Conservation (phyloP, 1,140 invertebrate genomes). For the Danaus plexippus region DNA sequence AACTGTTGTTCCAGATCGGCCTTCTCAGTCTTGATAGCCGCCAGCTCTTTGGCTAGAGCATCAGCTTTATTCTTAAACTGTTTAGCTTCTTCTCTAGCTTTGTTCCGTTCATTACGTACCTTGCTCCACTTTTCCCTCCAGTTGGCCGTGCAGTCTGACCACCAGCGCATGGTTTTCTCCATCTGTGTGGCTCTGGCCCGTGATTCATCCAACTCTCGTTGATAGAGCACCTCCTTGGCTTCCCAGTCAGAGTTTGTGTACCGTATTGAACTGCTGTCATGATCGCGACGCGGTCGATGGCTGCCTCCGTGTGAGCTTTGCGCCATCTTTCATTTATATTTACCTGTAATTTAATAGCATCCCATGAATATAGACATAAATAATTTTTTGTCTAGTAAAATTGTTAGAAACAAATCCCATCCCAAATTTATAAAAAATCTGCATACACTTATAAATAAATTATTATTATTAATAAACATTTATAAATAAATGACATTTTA, state of each 20-base stretch:
- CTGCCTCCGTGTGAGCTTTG: conserved; percentile 61
- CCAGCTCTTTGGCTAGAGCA: conserved; percentile 82
- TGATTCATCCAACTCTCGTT: conserved; percentile 90
- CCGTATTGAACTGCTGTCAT: conserved; percentile 41
- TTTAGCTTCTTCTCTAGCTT: conserved; percentile 89
- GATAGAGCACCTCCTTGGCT: conserved; percentile 72
- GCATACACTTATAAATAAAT: no score
- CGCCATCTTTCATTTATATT: conserved; percentile 53
- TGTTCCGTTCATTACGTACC: conserved; percentile 83
- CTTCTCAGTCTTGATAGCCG: conserved; percentile 83
- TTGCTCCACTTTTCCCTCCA: conserved; percentile 96
- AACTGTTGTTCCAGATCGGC: conserved; percentile 82
- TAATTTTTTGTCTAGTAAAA: no score
- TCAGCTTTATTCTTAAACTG: conserved; percentile 86
- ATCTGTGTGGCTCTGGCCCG: conserved; percentile 93
- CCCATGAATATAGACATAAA: no score
- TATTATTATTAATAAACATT: no score
- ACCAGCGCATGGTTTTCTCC: conserved; percentile 99
- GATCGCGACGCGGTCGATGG: conserved; percentile 52
- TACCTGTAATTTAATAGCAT: conserved; percentile 7
- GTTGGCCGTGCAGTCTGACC: conserved; percentile 83
- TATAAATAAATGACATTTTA: no score
- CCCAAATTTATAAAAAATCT: no score
- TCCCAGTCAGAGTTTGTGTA: conserved; percentile 65
- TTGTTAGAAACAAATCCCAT: no score